Percentiles rank a stretch among this genome's conserved stretches.
phyloP scores from a whole-genome alignment of 2,797 vertebrate species.

The Halcyon badia region DNA sequence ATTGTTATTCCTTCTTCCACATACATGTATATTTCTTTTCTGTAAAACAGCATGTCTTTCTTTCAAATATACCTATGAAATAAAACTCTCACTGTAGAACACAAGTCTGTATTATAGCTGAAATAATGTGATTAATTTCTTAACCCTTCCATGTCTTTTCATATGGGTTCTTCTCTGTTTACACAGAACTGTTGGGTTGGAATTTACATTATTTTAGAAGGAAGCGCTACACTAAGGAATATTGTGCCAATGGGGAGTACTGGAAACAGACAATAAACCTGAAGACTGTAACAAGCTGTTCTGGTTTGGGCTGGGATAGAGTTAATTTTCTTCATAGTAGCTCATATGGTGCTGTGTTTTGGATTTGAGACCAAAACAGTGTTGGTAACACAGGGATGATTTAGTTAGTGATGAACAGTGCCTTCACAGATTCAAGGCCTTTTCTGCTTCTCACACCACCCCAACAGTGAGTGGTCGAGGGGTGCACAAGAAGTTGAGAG shows the following conservation, averaged over 20 bases:
- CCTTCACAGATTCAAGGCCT: fast-evolving
- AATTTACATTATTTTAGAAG: background rate
- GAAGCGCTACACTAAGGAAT: background rate
- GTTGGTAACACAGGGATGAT: background rate
- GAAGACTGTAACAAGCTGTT: background rate
- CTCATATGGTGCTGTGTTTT: background rate
- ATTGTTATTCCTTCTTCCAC: background rate
- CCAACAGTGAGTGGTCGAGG: background rate
- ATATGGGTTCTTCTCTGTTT: background rate
- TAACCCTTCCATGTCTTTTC: background rate
- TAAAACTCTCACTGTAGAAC: background rate
- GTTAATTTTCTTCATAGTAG: background rate
- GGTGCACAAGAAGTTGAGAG: background rate
- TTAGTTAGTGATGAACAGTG: background rate
- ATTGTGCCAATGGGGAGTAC: background rate
- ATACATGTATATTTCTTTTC: background rate
- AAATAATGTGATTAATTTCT: background rate
- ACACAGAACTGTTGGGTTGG: background rate
- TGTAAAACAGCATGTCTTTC: background rate
- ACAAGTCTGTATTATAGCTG: background rate
- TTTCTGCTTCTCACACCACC: background rate
- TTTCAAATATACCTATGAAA: background rate
- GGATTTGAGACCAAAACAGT: background rate
- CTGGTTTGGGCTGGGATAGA: background rate
- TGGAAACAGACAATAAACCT: background rate